phyloP scores from a whole-genome alignment of 2,113 vertebrate species.

The Colius striatus region DNA sequence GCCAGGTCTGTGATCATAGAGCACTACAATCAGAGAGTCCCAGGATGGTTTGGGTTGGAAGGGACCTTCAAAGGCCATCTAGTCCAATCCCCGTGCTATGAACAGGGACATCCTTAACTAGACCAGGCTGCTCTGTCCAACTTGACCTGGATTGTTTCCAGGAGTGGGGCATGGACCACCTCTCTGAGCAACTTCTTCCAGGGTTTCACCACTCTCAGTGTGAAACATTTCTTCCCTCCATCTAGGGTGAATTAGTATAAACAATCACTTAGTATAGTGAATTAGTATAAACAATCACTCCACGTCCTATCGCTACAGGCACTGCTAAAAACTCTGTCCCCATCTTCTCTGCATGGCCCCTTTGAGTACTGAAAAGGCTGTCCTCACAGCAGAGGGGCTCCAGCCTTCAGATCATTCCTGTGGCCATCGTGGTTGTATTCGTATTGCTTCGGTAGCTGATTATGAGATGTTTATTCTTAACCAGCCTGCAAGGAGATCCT shows the following conservation, averaged over 20 bases:
- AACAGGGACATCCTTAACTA: neutral
- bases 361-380: neutral
- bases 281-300: neutral
- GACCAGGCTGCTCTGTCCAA: accelerated
- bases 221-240: neutral
- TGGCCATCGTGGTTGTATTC: neutral
- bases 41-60: neutral
- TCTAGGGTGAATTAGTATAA: neutral
- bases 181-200: accelerated
- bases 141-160: accelerated
- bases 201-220: accelerated
- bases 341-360: neutral
- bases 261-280: accelerated
- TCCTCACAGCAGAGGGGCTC: neutral
- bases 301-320: accelerated
- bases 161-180: neutral
- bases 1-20: neutral
- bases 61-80: neutral
- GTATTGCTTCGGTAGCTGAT: neutral
- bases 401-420: accelerated
- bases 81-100: accelerated
- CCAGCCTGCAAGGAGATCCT: neutral
- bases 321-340: neutral
- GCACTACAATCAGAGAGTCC: neutral
- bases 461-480: neutral